Evolutionary conservation across 2,113 vertebrate species (phyloP).

Genomic region (Ammodytes dubius): DNA sequence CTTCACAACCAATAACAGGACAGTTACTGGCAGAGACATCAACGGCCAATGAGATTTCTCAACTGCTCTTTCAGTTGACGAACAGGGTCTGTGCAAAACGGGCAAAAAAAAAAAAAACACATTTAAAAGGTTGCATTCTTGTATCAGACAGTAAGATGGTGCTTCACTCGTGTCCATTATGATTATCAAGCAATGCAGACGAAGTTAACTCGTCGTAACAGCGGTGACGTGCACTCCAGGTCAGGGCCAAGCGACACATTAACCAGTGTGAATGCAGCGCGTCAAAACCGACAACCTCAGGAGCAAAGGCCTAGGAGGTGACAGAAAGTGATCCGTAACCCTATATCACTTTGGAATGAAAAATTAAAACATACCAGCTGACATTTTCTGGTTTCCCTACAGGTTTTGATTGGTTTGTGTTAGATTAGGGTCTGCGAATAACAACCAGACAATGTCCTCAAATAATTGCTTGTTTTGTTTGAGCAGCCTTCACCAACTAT

Average conservation of each 20-base stretch:
- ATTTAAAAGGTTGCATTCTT: not conserved
- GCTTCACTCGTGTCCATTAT: not conserved
- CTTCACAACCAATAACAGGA: not conserved
- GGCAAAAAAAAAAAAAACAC: not conserved
- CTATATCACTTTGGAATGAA: not conserved
- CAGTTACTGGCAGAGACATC: not conserved
- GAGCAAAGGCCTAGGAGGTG: rapidly evolving
- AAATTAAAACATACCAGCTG: not conserved
- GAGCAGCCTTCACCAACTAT: too few species aligned
- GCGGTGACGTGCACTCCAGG: not conserved
- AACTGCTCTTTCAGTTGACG: not conserved
- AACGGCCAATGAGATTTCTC: not conserved
- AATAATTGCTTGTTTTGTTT: too few species aligned
- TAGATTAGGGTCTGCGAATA: not conserved
- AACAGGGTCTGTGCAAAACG: slow-evolving; percentile 16
- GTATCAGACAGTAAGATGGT: not conserved
- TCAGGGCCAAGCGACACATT: slow-evolving; percentile 9
- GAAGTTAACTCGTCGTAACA: not conserved
- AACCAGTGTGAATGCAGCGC: not conserved
- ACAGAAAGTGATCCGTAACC: not conserved
- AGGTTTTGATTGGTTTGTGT: not conserved
- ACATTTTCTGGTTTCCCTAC: not conserved
- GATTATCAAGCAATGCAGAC: not conserved
- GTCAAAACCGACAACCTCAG: not conserved
- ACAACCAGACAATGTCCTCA: too few species aligned